These are phyloP conservation scores for Mesopsocus fuscifrons DNA, from an alignment of 2,888 invertebrate genomes.

Conservation along the genomic window DNA sequence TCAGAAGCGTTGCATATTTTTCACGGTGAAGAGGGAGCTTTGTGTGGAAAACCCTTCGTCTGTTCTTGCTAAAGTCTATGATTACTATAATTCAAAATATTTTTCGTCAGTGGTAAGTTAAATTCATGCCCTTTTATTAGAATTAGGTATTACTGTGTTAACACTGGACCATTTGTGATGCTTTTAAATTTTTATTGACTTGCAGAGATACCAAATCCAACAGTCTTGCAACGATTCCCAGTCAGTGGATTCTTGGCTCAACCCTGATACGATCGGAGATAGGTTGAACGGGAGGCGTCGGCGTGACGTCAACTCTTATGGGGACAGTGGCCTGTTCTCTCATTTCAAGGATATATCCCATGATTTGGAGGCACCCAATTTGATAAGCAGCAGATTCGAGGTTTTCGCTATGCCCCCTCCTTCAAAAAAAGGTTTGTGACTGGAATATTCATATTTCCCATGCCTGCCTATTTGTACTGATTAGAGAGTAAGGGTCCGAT, in stretches of 20 bases:
- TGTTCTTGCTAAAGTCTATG: conserved; percentile 35
- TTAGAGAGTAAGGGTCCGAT: background rate
- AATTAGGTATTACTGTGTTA: no score
- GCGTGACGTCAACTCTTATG: no score
- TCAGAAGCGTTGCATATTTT: conserved; percentile 28
- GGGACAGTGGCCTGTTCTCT: no score
- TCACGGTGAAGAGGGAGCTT: conserved; percentile 28
- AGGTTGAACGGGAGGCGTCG: no score
- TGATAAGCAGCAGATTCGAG: conserved; percentile 29
- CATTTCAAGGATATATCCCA: conserved; percentile 29
- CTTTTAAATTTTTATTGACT: no score
- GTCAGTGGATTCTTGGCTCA: conserved; percentile 22
- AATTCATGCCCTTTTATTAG: conserved; percentile 6
- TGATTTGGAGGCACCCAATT: conserved; percentile 30
- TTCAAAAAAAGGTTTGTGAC: no score
- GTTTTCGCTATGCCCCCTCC: conserved; percentile 25
- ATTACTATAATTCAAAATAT: conserved; percentile 41
- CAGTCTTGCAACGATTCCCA: conserved; percentile 29
- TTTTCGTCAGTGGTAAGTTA: conserved; percentile 31
- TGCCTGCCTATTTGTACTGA: background rate
- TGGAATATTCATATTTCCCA: no score
- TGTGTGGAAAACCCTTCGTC: conserved; percentile 30
- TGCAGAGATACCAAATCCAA: conserved; percentile 26
- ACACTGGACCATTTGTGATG: no score
- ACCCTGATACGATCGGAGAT: conserved; percentile 22